phyloP scores from a whole-genome alignment of 2,888 invertebrate species.

The Lymantria monacha region DNA sequence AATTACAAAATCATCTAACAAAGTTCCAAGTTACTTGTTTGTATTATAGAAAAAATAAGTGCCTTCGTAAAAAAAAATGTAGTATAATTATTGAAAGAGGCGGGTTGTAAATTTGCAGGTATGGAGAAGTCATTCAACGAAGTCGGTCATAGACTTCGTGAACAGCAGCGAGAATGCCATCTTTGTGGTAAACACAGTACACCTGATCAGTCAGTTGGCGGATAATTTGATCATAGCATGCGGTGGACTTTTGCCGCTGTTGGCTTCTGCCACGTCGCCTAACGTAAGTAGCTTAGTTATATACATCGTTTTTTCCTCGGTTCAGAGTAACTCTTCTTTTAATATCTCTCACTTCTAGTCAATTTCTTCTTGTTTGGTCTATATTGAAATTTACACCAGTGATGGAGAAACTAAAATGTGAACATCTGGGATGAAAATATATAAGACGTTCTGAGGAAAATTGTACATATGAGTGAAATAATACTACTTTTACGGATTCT shows the following conservation, averaged over 20 bases:
- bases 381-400: not conserved
- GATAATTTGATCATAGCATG: slow-evolving; percentile 99
- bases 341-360: not conserved
- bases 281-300: slow-evolving; percentile 86
- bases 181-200: slow-evolving; percentile 99
- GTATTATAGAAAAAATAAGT: too few species aligned
- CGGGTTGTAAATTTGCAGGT: slow-evolving; percentile 52
- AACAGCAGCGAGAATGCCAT: slow-evolving; percentile 99
- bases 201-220: slow-evolving; percentile 98
- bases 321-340: not conserved
- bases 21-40: too few species aligned
- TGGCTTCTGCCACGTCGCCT: slow-evolving; percentile 99
- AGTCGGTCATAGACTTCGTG: slow-evolving; percentile 98
- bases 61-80: too few species aligned
- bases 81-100: too few species aligned
- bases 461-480: too few species aligned
- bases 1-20: too few species aligned
- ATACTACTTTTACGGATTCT: too few species aligned
- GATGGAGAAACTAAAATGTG: not conserved
- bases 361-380: not conserved
- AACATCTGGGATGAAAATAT: too few species aligned
- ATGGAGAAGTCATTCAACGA: slow-evolving; percentile 95
- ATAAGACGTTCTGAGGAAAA: too few species aligned
- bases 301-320: not conserved
- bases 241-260: slow-evolving; percentile 96